Percentiles rank a stretch among this genome's conserved stretches.
Conservation (phyloP, 1,140 invertebrate species). For the Philotrypesis tridentata region DNA sequence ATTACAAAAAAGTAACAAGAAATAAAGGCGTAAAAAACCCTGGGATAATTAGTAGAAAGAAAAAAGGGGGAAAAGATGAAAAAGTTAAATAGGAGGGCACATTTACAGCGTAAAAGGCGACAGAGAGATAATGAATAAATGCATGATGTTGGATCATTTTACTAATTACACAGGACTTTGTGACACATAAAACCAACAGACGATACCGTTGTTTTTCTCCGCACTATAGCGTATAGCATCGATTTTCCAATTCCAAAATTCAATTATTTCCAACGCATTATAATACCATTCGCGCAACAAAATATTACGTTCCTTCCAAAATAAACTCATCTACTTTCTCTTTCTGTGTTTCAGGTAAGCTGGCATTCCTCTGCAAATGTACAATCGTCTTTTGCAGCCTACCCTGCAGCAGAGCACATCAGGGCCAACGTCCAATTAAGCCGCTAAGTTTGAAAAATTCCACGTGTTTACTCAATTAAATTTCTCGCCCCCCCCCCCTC, state of each 20-base stretch:
- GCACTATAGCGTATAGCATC: too few species aligned
- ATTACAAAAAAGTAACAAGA: too few species aligned
- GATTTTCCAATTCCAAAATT: too few species aligned
- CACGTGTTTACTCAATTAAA: background rate
- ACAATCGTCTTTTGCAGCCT: too few species aligned
- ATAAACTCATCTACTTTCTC: background rate
- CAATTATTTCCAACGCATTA: too few species aligned
- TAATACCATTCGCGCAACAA: too few species aligned
- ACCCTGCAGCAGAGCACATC: background rate
- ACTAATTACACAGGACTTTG: slow-evolving; percentile 37
- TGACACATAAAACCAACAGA: background rate
- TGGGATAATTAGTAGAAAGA: background rate
- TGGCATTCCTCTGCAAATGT: background rate
- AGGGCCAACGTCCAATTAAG: background rate
- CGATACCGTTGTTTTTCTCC: background rate
- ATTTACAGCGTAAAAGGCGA: background rate
- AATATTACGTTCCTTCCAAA: too few species aligned
- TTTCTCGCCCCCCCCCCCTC: too few species aligned
- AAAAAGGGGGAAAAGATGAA: background rate
- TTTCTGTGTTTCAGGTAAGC: background rate
- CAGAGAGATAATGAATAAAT: slow-evolving; percentile 43
- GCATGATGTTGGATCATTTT: slow-evolving; percentile 47
- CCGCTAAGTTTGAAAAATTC: background rate
- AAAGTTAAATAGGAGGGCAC: background rate
- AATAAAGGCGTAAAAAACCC: too few species aligned